Conservation (phyloP, 2,888 invertebrate species). For the Perithous albicinctus region DNA sequence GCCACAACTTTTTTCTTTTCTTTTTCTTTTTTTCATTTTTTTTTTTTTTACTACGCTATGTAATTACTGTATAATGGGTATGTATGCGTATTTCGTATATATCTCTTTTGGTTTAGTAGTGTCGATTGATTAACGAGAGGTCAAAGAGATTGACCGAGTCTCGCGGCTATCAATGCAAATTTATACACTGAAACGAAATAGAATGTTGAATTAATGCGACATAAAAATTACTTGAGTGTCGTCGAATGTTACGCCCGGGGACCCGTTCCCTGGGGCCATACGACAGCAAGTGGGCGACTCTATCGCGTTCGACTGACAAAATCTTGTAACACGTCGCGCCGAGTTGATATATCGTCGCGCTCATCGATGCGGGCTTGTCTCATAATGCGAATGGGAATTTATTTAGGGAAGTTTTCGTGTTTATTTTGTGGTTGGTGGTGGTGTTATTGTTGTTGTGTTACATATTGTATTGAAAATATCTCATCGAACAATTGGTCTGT, state of each 20-base stretch:
- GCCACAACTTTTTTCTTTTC: slow-evolving; percentile 38
- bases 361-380: slow-evolving; percentile 72
- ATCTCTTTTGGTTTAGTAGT: slow-evolving; percentile 22
- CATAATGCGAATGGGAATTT: slow-evolving; percentile 62
- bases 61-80: slow-evolving; percentile 51
- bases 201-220: slow-evolving; percentile 67
- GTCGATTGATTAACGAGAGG: slow-evolving; percentile 63
- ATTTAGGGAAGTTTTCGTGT: neutral
- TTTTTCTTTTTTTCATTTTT: no score
- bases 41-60: slow-evolving; percentile 38
- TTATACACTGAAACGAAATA: slow-evolving; percentile 51
- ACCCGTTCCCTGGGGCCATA: slow-evolving; percentile 53
- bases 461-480: slow-evolving; percentile 16
- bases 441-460: slow-evolving; percentile 27
- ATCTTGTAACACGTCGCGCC: slow-evolving; percentile 69
- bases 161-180: slow-evolving; percentile 21
- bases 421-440: no score
- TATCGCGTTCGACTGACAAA: slow-evolving; percentile 70
- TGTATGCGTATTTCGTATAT: slow-evolving; percentile 33
- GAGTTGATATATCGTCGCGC: slow-evolving; percentile 70
- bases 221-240: slow-evolving; percentile 62
- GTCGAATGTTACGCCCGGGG: slow-evolving; percentile 41
- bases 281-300: slow-evolving; percentile 71
- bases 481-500: slow-evolving; percentile 25
- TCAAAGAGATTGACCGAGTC: slow-evolving; percentile 59